Evolutionary conservation across 2,797 vertebrate species (phyloP), one percentile per base, ranked within the genome.

Genomic region (Tragelaphus eurycerus): DNA sequence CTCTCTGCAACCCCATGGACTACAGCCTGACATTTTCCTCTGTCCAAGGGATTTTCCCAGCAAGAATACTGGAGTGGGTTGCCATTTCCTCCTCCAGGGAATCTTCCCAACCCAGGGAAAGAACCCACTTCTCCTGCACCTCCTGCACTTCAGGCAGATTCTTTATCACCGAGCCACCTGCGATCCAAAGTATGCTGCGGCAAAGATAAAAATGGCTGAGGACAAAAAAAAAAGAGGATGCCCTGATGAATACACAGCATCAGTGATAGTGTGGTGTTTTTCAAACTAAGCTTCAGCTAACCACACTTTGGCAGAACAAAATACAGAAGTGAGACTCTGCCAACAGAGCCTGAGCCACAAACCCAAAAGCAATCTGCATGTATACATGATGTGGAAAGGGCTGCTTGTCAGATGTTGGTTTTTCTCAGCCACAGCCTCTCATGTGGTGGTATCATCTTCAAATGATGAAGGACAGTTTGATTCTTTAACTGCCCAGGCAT

Each of bases 391-490:
- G 97, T 78, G 93, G 96, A 64, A 85, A 95, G 79, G 92, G 38
- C 86, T 76, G 55, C 74, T 95, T 85, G 92, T 97, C 97, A 95
- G 96, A 96, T 31, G 84, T 21, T 86, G 89, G 78, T 81, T 97
- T 97, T 93, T 55, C 90, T 88, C 93, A 90, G 88, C 97, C 97
- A 95, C 97, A 96, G 59, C 78, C 74, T 98, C 88, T 34, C 31
- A 25, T 81, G 76, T 9, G 0, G 71, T 34, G 48, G 71, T 94
- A 89, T 96, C 97, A 93, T 97, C 98, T 89, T 93, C 91, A 97
- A 95, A 97, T 96, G 87, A 93, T 60, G 71, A 95, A 95, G 57
- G 92, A 94, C 93, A 60, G 48, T 89, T 98, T 86, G 92, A 60
- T 90, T 95, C 57, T 81, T 71, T 93, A 88, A 85, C 89, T 87